Evolutionary conservation across 2,797 vertebrate genomes (phyloP), one percentile per base, ranked within the genome.

Genomic region (Anguilla pacifica): DNA sequence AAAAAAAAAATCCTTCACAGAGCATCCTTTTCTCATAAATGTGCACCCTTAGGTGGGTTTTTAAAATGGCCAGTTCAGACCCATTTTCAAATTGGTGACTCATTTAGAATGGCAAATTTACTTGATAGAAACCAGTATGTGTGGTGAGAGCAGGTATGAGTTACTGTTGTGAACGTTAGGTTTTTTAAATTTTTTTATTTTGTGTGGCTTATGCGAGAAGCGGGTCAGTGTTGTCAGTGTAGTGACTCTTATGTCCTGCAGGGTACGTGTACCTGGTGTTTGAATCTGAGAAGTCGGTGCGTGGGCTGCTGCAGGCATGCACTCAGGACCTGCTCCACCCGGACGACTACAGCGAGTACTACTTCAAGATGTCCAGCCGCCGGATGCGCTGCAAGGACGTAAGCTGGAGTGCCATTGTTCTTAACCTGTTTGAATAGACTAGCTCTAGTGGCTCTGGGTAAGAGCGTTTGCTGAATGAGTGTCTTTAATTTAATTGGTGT

Each of bases 301-400:
- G 97, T 55, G 97, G 96, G 0, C 92, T 99, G 93, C 98, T 99
- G 55, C 98, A 99, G 86, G 98, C 98, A 0, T 99, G 99, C 92
- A 98, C 98, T 87, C 97, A 98, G 90, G 98, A 99, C 92, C 96
- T 98, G 0, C 96, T 99, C 88, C 98, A 98, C 93, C 98, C 98
- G 0, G 98, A 98, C 0, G 98, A 98, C 88, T 96, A 97, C 90
- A 95, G 98, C 4, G 99, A 99, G 89, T 99, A 99, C 93, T 99
- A 99, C 93, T 99, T 98, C 94, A 99, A 99, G 96, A 99, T 99
- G 98, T 99, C 99, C 87, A 99, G 98, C 94, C 98, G 99, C 91
- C 97, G 99, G 91, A 99, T 99, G 98, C 96, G 98, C 92, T 99
- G 98, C 95, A 99, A 99, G 93, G 98, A 99, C 95, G 99, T 98